Evolutionary conservation across 2,113 vertebrate genomes (phyloP).

Genomic region (Amazona guildingii): DNA sequence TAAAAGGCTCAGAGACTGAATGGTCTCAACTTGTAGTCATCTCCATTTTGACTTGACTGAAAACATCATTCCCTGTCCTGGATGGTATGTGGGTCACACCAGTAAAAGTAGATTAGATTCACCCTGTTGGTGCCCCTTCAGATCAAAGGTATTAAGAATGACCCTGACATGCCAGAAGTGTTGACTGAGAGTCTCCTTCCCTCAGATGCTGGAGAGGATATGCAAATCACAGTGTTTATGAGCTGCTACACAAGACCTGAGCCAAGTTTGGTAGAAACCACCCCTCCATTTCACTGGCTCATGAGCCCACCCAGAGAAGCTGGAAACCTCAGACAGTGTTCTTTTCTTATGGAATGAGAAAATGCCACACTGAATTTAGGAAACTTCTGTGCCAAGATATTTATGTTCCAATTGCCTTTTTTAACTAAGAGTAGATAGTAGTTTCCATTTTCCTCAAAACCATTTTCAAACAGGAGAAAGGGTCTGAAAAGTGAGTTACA

Average conservation of each 20-base stretch:
- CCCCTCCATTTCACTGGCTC: not conserved
- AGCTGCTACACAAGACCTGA: not conserved
- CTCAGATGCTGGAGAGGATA: not conserved
- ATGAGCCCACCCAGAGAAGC: slow-evolving; percentile 13
- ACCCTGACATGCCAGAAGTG: not conserved
- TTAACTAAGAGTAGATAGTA: slow-evolving; percentile 25
- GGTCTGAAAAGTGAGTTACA: not conserved
- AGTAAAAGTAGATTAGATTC: not conserved
- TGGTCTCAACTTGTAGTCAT: not conserved
- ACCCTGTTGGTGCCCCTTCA: not conserved
- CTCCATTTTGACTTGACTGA: not conserved
- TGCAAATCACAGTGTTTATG: slow-evolving; percentile 40
- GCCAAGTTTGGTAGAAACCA: slow-evolving; percentile 30
- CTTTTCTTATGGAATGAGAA: slow-evolving; percentile 2
- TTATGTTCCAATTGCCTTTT: slow-evolving; percentile 21
- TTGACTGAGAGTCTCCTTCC: slow-evolving; percentile 5
- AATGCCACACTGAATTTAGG: not conserved
- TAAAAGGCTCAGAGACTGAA: not conserved
- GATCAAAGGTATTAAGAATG: not conserved
- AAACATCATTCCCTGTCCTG: not conserved
- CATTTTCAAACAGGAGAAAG: not conserved
- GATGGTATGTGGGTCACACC: not conserved
- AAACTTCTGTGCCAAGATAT: not conserved
- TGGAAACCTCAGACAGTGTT: slow-evolving; percentile 34
- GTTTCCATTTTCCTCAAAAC: slow-evolving; percentile 7